Conservation (phyloP, 2,797 vertebrate genomes). For the Denticeps clupeoides region DNA sequence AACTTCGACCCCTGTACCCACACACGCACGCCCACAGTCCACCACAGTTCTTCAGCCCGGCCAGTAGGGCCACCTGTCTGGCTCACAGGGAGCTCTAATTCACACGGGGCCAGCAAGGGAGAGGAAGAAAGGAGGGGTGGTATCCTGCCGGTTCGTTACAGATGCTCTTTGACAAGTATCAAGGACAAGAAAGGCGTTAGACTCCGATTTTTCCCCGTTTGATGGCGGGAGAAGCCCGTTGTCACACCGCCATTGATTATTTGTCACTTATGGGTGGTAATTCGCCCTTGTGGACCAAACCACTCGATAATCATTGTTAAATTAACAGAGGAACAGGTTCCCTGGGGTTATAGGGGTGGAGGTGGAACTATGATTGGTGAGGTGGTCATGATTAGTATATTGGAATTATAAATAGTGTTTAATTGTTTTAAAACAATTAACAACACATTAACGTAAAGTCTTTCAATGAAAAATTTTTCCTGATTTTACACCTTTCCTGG, state of each 20-base stretch:
- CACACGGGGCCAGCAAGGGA: not conserved
- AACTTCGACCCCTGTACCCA: constrained; percentile 17
- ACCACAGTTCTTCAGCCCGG: too few relatives aligned
- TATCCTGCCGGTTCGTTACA: too few relatives aligned
- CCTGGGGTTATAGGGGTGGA: not conserved
- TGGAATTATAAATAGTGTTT: too few relatives aligned
- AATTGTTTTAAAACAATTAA: too few relatives aligned
- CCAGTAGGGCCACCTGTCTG: constrained; percentile 16
- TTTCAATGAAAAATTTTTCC: too few relatives aligned
- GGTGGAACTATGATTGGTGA: not conserved
- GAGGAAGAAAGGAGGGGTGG: not conserved
- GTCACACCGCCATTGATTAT: constrained; percentile 27
- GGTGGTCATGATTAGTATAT: too few relatives aligned
- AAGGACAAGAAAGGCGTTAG: constrained; percentile 7
- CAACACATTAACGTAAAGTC: too few relatives aligned
- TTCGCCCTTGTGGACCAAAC: constrained; percentile 13
- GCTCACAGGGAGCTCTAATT: not conserved
- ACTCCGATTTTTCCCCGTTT: constrained; percentile 8
- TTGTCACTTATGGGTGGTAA: constrained; percentile 30
- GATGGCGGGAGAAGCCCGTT: constrained; percentile 25
- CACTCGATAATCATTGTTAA: constrained; percentile 25
- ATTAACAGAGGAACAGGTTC: constrained; percentile 11
- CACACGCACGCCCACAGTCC: constrained; percentile 16
- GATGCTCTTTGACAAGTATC: too few relatives aligned
- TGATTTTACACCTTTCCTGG: too few relatives aligned